Percentiles rank a stretch among this genome's conserved stretches.
Conservation (phyloP, 1,140 invertebrate genomes). For the Popillia japonica region DNA sequence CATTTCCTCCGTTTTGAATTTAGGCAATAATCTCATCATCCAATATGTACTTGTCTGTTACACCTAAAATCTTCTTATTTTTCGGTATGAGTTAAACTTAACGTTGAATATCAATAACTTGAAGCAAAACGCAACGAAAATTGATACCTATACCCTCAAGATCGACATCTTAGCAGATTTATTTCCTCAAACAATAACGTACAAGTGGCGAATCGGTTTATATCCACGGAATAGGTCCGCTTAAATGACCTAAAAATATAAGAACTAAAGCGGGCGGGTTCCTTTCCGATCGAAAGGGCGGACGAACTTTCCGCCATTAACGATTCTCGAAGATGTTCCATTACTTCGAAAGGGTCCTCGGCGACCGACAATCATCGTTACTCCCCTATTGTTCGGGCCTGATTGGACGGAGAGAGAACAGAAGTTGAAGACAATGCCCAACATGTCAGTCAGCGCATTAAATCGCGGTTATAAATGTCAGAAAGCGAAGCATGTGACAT, state of each 20-base stretch:
- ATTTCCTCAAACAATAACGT: neutral
- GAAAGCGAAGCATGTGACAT: constrained; percentile 29
- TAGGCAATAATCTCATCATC: too few species aligned
- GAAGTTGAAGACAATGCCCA: constrained; percentile 32
- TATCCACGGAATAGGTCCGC: neutral
- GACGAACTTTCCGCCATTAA: constrained; percentile 28
- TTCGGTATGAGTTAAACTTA: too few species aligned
- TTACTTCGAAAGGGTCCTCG: constrained; percentile 32
- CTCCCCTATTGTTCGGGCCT: constrained; percentile 31
- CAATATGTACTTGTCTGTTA: too few species aligned
- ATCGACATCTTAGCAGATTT: neutral
- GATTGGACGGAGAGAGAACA: constrained; percentile 26
- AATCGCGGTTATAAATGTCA: constrained; percentile 38
- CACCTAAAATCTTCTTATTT: too few species aligned
- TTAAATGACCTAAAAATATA: neutral
- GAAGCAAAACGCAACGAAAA: neutral
- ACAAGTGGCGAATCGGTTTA: neutral
- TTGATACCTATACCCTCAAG: neutral
- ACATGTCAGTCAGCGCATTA: constrained; percentile 31
- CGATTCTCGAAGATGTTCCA: constrained; percentile 34
- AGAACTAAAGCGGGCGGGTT: neutral
- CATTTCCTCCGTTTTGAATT: too few species aligned
- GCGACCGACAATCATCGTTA: constrained; percentile 37
- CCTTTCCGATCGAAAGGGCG: constrained; percentile 15
- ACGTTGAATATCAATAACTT: too few species aligned